Evolutionary conservation across 2,797 vertebrate genomes (phyloP).

Genomic region (Ptychadena robeensis): DNA sequence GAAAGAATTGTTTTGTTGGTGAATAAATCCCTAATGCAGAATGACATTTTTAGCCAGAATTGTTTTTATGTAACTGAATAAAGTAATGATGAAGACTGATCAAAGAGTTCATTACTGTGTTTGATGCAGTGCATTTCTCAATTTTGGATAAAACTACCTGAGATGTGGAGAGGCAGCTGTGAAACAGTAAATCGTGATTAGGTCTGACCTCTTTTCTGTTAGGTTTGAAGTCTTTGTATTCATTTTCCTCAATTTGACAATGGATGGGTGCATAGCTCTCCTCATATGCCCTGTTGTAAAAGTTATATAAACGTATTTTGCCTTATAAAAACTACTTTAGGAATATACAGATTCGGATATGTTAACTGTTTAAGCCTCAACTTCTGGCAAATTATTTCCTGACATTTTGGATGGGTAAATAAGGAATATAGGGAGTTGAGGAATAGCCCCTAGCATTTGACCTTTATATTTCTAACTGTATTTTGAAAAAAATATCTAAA

Average conservation of each 20-base stretch:
- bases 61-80: not conserved
- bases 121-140: not conserved
- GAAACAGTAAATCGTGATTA: not conserved
- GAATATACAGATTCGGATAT: too few relatives aligned
- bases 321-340: too few relatives aligned
- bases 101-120: not conserved
- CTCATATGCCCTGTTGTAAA: too few relatives aligned
- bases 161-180: not conserved
- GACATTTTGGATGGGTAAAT: too few relatives aligned
- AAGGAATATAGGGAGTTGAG: too few relatives aligned
- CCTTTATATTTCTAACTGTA: too few relatives aligned
- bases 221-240: not conserved
- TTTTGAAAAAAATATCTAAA: too few relatives aligned
- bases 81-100: not conserved
- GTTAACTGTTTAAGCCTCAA: too few relatives aligned
- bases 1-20: not conserved
- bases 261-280: not conserved
- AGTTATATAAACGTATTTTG: too few relatives aligned
- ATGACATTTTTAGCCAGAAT: not conserved
- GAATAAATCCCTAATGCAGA: not conserved
- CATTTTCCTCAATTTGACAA: not conserved
- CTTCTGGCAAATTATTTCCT: too few relatives aligned
- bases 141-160: not conserved
- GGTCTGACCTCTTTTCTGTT: not conserved
- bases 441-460: too few relatives aligned